Conservation (phyloP, 2,888 invertebrate genomes). For the Chrysina gloriosa region DNA sequence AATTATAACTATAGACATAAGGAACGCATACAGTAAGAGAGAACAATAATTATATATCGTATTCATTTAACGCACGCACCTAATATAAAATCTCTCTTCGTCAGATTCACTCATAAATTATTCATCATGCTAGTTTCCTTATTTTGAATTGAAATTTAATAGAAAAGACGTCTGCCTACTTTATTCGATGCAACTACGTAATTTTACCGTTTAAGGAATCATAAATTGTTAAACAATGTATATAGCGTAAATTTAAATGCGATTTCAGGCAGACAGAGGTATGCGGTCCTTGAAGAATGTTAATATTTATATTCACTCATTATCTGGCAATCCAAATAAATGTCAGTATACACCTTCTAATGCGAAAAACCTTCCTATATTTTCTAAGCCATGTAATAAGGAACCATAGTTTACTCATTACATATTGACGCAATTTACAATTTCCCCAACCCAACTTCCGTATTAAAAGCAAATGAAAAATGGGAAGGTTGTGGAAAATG, state of each 20-base stretch:
- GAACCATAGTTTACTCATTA: neutral
- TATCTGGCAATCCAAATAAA: neutral
- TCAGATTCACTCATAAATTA: neutral
- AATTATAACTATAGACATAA: no score
- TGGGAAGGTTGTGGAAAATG: no score
- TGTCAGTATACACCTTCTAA: neutral
- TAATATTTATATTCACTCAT: neutral
- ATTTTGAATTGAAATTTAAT: conserved; percentile 4
- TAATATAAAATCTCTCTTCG: no score
- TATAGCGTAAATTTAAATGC: neutral
- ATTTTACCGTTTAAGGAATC: conserved; percentile 3
- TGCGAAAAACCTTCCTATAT: no score
- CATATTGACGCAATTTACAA: no score
- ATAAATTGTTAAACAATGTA: conserved; percentile 14
- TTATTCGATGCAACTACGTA: conserved; percentile 16
- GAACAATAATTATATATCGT: no score
- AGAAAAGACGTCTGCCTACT: conserved; percentile 9
- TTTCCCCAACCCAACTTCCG: neutral
- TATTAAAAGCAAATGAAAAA: no score
- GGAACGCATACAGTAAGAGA: no score
- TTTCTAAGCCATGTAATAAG: no score
- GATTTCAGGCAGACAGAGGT: neutral
- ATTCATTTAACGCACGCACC: no score
- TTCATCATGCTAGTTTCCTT: neutral
- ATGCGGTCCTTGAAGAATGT: no score